Evolutionary conservation across 2,113 vertebrate species (phyloP).

Genomic region (Pterocles orientalis): DNA sequence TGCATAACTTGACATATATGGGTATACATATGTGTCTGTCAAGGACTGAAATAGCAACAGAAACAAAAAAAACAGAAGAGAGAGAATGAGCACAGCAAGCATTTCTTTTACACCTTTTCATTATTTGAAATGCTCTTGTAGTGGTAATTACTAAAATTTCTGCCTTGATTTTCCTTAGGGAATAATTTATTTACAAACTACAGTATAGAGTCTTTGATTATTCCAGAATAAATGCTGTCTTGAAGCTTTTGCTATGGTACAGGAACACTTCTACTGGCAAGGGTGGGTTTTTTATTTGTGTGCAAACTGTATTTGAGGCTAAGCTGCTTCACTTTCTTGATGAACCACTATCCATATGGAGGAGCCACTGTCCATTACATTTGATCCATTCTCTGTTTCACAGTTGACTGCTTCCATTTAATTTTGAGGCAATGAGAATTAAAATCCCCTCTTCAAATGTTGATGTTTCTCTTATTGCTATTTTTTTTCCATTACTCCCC

Average conservation of each 20-base stretch:
- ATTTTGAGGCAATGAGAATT: background rate
- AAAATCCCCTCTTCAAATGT: background rate
- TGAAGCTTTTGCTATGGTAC: background rate
- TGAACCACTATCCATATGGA: background rate
- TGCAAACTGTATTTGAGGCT: background rate
- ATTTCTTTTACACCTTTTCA: background rate
- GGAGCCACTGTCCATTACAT: background rate
- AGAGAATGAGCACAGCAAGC: background rate
- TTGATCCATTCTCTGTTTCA: background rate
- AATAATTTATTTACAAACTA: background rate
- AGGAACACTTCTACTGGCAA: background rate
- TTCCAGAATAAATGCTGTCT: background rate
- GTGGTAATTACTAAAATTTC: background rate
- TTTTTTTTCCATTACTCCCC: background rate
- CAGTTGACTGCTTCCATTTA: background rate
- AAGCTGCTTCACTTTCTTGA: background rate
- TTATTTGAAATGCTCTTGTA: background rate
- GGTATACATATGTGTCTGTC: too few species aligned
- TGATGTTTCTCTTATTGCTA: background rate
- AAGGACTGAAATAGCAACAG: background rate
- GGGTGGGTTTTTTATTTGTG: background rate
- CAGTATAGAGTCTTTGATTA: background rate
- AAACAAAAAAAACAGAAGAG: background rate
- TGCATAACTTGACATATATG: background rate
- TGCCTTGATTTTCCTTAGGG: background rate